Conservation (phyloP, 1,140 invertebrate genomes). For the Battus philenor region DNA sequence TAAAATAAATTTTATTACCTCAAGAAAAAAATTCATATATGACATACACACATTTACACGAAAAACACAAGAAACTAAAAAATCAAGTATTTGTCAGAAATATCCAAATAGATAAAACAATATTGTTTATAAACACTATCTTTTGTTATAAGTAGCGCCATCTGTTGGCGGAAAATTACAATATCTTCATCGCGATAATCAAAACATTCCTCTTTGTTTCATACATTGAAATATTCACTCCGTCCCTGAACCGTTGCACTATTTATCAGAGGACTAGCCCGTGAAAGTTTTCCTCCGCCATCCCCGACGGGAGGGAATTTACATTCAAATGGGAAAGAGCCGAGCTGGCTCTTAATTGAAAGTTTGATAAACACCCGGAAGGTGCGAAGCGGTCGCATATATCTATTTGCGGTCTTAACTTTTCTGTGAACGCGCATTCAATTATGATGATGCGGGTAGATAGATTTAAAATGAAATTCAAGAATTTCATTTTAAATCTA, state of each 20-base stretch:
- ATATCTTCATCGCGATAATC: too few relatives aligned
- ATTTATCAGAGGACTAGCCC: slow-evolving; percentile 29
- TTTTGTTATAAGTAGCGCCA: too few relatives aligned
- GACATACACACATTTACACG: too few relatives aligned
- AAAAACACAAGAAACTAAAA: too few relatives aligned
- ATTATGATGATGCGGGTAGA: slow-evolving; percentile 1
- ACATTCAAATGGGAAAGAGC: slow-evolving; percentile 43
- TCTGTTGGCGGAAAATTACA: too few relatives aligned
- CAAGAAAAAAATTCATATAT: too few relatives aligned
- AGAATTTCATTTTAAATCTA: too few relatives aligned
- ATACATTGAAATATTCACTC: slow-evolving; percentile 32
- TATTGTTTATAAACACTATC: too few relatives aligned
- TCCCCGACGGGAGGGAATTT: slow-evolving; percentile 28
- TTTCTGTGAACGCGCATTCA: slow-evolving; percentile 7
- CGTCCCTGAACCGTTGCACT: slow-evolving; percentile 20
- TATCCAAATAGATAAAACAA: too few relatives aligned
- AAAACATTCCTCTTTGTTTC: slow-evolving; percentile 20
- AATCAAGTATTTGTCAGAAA: neutral
- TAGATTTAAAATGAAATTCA: too few relatives aligned
- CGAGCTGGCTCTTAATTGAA: slow-evolving; percentile 42
- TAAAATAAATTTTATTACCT: too few relatives aligned
- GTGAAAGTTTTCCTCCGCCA: slow-evolving; percentile 20
- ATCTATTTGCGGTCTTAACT: slow-evolving; percentile 13
- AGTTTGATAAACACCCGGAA: slow-evolving; percentile 39
- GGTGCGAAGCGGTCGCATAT: slow-evolving; percentile 12